These are phyloP conservation scores for Neoascia interrupta DNA, from an alignment of 2,888 invertebrate genomes.

Conservation along the genomic window DNA sequence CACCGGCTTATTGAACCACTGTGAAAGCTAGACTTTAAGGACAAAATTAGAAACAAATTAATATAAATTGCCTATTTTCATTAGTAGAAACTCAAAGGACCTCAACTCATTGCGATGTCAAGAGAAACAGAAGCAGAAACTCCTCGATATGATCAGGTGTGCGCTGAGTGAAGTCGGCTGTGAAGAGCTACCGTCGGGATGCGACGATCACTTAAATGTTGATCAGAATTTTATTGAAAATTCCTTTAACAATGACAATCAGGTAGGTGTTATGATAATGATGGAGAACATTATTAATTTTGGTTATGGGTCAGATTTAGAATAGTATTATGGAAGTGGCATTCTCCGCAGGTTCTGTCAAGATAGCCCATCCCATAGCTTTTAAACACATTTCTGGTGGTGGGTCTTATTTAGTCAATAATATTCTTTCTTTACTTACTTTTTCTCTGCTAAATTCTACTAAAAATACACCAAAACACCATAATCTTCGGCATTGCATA, in stretches of 20 bases:
- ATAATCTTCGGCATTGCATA: neutral
- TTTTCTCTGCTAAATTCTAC: constrained; percentile 50
- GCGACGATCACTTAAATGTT: constrained; percentile 84
- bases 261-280: constrained; percentile 79
- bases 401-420: constrained; percentile 54
- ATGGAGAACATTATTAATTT: neutral
- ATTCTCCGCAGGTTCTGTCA: no score
- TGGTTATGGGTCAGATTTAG: constrained; percentile 4
- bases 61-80: constrained; percentile 29
- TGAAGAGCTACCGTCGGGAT: constrained; percentile 92
- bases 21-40: neutral
- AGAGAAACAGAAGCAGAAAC: constrained; percentile 90
- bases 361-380: neutral
- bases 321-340: neutral
- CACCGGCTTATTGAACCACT: neutral
- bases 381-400: constrained; percentile 27
- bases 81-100: constrained; percentile 83
- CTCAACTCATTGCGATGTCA: constrained; percentile 89
- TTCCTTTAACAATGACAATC: constrained; percentile 82
- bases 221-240: constrained; percentile 84
- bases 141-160: constrained; percentile 90
- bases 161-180: constrained; percentile 93
- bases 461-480: constrained; percentile 25
- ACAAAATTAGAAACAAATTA: neutral
- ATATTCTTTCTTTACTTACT: constrained; percentile 42